Evolutionary conservation across 2,113 vertebrate genomes (phyloP).

Genomic region (Lanius ludovicianus): DNA sequence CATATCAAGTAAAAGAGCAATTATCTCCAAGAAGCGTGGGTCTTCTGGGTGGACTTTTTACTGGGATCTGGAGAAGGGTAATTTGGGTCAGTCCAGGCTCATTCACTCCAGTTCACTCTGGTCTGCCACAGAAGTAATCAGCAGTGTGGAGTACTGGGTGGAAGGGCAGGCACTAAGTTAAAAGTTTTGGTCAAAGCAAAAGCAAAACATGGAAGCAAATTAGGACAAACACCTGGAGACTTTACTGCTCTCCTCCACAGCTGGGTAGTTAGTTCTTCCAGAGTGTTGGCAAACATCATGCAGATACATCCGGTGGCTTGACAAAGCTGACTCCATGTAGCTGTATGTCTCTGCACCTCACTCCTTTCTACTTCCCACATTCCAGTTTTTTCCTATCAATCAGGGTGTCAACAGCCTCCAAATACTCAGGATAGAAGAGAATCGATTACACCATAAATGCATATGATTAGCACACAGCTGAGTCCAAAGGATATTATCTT

Average conservation of each 20-base stretch:
- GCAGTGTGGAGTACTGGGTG: neutral
- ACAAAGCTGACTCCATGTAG: conserved; percentile 33
- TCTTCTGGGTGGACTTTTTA: neutral
- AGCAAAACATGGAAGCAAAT: neutral
- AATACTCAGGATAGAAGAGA: conserved; percentile 51
- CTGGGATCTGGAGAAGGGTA: neutral
- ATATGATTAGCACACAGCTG: neutral
- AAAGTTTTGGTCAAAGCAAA: neutral
- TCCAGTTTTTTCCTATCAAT: conserved; percentile 32
- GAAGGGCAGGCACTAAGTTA: neutral
- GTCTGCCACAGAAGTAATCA: neutral
- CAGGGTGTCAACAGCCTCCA: conserved; percentile 44
- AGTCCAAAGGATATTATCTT: neutral
- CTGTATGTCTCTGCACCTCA: conserved; percentile 39
- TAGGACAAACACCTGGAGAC: conserved; percentile 38
- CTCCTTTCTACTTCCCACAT: conserved; percentile 38
- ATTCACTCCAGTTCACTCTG: neutral
- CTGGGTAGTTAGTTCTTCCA: conserved; percentile 31
- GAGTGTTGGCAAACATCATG: conserved; percentile 34
- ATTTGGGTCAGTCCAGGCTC: neutral
- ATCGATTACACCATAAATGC: neutral
- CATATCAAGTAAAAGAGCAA: neutral
- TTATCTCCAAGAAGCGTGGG: neutral
- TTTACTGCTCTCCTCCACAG: conserved; percentile 29
- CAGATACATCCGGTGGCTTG: conserved; percentile 20